Percentiles rank a stretch among this genome's conserved stretches.
Conservation (phyloP, 1,140 invertebrate genomes). For the Temnothorax longispinosus region DNA sequence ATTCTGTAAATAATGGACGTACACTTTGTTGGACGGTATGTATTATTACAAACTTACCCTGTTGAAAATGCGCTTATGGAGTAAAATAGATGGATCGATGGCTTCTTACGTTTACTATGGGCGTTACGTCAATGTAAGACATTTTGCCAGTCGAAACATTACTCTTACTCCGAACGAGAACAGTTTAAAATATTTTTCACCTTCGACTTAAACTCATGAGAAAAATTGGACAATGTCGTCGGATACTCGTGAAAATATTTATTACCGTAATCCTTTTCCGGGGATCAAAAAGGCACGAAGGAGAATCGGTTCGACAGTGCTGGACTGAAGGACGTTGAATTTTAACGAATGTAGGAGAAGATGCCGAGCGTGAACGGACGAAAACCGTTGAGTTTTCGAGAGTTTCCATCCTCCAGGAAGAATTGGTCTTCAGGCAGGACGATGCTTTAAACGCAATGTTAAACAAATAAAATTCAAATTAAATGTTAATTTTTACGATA, state of each 20-base stretch:
- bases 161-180: not conserved
- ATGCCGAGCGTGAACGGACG: not conserved
- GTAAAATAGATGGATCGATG: not conserved
- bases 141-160: constrained; percentile 10
- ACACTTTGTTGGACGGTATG: not conserved
- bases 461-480: not conserved
- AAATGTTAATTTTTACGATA: not conserved
- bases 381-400: not conserved
- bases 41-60: not conserved
- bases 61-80: constrained; percentile 16
- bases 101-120: not conserved
- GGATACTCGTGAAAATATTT: constrained; percentile 27
- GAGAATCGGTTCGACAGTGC: not conserved
- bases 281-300: constrained; percentile 12
- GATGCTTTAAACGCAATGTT: not conserved
- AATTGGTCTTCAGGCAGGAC: not conserved
- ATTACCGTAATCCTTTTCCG: constrained; percentile 37
- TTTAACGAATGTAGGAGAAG: constrained; percentile 4
- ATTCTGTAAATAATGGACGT: not conserved
- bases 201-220: constrained; percentile 17
- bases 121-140: not conserved
- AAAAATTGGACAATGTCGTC: constrained; percentile 40
- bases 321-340: not conserved
- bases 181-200: constrained; percentile 52
- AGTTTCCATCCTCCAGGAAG: not conserved